Conservation (phyloP, 1,140 invertebrate genomes). For the Galendromus occidentalis region DNA sequence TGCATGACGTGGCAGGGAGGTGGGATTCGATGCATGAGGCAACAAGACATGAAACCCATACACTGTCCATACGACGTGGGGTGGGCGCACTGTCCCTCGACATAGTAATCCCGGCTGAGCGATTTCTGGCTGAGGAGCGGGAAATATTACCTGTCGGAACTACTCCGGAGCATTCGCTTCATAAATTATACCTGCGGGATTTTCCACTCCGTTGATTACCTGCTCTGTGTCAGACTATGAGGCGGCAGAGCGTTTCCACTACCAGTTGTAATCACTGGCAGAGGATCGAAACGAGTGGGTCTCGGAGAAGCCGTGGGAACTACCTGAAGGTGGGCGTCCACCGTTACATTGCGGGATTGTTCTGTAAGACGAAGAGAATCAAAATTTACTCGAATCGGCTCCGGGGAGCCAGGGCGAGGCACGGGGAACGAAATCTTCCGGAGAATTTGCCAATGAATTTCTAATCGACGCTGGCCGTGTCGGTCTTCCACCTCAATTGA, state of each 20-base stretch:
- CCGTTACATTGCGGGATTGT: not conserved
- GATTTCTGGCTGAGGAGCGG: not conserved
- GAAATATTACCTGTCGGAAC: not conserved
- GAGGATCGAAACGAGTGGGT: not conserved
- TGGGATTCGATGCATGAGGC: constrained; percentile 1
- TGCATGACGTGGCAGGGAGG: not conserved
- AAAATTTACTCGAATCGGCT: no score
- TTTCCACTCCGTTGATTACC: not conserved
- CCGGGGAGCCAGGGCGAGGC: no score
- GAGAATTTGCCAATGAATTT: no score
- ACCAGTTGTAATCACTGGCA: not conserved
- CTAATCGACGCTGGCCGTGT: no score
- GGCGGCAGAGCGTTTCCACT: not conserved
- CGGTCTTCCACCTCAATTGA: no score
- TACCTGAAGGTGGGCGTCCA: not conserved
- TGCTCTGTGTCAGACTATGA: not conserved
- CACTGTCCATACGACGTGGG: not conserved
- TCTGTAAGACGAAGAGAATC: not conserved
- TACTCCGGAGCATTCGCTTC: not conserved
- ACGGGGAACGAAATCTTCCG: no score
- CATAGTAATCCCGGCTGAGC: not conserved
- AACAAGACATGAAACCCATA: constrained; percentile 1
- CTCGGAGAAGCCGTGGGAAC: not conserved
- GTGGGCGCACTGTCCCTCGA: not conserved
- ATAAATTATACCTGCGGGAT: not conserved